Base-by-base conservation (phyloP, 1,140 invertebrate genomes). In the Bemisia tabaci region DNA sequence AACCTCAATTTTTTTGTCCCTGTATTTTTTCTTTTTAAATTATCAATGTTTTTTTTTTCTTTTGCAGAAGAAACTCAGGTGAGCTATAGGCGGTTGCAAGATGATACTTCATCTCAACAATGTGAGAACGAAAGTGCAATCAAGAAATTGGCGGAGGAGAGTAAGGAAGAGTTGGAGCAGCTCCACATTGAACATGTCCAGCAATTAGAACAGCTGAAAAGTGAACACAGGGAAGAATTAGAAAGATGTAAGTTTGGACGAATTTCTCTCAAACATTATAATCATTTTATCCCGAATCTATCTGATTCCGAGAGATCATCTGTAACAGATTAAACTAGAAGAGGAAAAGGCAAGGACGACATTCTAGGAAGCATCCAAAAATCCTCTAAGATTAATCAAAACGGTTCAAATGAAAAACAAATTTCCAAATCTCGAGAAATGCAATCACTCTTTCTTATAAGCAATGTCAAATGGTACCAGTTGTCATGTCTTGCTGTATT, bases 51-150 rank as follows among this genome's bases (percentile, higher is more conserved):
- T 62, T 62, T 69, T 1, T 65, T 67, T 39, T 26, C 62, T 64
- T 66, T 67, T 72, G 26, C 69, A 75, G 74, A 85, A 63, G 78
- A 84, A 71, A 75, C 80, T 12, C 76, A 80, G 66, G 73, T 75
- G 33, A 78, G 76, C 22, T 82, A 79, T 70, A 73, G 77, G 48
- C 74, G 79, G 61, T 74, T 84, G 48, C 79, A 84, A 68, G 79
- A 84, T 66, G 76, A 79, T 61, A 69, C 84, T 33, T 70, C 73
- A 1, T 73, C 76, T 48, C 79, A 83, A 70, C 78, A 65, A 59
- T 12, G 22, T n/a, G 39, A 65, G 65, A 60, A 62, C 63, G 64
- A 68, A 65, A 64, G 61, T 65, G 60, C 24, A 33, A 70, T 59
- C 23, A 12, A 12, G 1, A 26, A 23, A 61, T 2, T 62, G 76